Conservation (phyloP, 2,113 vertebrate genomes). For the Actinemys pallida region DNA sequence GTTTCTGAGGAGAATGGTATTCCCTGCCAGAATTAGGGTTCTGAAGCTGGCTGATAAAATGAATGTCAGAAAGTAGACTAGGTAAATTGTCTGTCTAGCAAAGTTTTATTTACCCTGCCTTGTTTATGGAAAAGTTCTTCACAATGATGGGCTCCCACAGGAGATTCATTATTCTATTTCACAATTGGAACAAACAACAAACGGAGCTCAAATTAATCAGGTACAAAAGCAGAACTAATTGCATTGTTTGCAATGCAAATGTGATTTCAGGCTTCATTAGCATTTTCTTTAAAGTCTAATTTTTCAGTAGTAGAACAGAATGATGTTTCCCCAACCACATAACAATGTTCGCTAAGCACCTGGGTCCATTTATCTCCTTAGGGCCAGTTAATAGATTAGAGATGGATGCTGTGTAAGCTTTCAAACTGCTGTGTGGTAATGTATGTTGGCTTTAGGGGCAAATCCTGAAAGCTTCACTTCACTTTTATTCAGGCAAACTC, state of each 20-base stretch:
- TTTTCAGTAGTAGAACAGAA: background rate
- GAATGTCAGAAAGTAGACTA: background rate
- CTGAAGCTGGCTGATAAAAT: background rate
- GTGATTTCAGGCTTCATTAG: conserved; percentile 56
- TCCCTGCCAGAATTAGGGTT: background rate
- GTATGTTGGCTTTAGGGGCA: background rate
- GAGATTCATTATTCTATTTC: conserved; percentile 48
- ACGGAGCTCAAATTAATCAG: conserved; percentile 61
- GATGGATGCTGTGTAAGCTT: background rate
- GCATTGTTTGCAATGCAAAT: conserved; percentile 74
- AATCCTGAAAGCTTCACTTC: background rate
- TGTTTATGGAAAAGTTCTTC: conserved; percentile 19
- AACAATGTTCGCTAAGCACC: background rate
- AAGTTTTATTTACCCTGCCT: conserved; percentile 30
- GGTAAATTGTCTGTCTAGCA: background rate
- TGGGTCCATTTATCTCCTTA: background rate
- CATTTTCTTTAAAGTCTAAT: conserved; percentile 48
- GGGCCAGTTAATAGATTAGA: background rate
- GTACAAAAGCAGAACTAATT: conserved; percentile 68
- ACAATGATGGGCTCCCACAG: background rate
- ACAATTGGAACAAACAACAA: conserved; percentile 67
- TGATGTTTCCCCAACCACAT: background rate
- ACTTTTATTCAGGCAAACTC: background rate
- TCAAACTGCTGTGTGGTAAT: background rate
- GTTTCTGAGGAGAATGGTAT: background rate